These are phyloP conservation scores for Myxocyprinus asiaticus DNA, from an alignment of 2,113 vertebrate species.

Conservation along the genomic window DNA sequence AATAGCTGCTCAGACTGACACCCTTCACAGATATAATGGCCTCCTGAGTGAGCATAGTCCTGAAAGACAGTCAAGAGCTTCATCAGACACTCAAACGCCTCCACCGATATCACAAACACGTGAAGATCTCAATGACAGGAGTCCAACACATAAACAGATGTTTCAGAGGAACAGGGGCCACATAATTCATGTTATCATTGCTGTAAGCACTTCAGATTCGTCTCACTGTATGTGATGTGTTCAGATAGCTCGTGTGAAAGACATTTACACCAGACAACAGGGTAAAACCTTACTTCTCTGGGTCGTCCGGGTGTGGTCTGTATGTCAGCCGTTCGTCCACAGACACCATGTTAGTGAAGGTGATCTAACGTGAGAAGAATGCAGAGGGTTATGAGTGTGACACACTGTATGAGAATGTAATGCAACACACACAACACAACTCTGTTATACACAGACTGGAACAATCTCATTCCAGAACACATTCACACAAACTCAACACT, in stretches of 20 bases:
- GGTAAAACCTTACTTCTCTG: constrained; percentile 80
- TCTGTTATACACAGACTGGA: constrained; percentile 6
- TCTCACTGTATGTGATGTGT: no score
- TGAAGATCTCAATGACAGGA: no score
- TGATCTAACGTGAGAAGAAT: constrained; percentile 76
- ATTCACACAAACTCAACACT: no score
- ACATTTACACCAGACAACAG: no score
- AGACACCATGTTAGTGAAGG: constrained; percentile 94
- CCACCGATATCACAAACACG: no score
- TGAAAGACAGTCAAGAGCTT: constrained; percentile 53
- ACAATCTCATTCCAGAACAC: constrained; percentile 45
- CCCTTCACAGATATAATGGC: constrained; percentile 96
- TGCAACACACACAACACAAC: neutral
- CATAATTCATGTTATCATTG: no score
- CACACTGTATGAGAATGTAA: neutral
- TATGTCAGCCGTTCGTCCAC: constrained; percentile 93
- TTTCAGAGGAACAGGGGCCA: no score
- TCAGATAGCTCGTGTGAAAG: no score
- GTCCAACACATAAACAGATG: no score
- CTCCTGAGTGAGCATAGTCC: constrained; percentile 94
- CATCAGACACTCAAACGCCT: neutral
- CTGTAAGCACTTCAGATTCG: no score
- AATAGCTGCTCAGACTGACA: constrained; percentile 93
- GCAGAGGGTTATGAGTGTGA: neutral
- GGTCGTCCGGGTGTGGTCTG: constrained; percentile 89